Conservation (phyloP, 2,113 vertebrate species). For the Pluvialis apricaria region DNA sequence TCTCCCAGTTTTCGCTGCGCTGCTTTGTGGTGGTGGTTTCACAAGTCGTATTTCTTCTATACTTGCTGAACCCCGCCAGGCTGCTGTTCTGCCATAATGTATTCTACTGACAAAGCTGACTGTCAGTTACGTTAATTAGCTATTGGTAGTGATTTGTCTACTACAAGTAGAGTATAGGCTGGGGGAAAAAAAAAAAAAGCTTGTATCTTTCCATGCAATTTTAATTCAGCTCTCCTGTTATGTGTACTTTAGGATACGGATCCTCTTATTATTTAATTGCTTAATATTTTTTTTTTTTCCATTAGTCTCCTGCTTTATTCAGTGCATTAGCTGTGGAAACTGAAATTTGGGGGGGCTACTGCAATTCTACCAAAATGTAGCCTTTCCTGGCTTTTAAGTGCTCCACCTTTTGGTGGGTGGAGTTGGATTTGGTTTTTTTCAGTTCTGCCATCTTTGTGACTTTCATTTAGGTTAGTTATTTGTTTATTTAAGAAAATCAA, state of each 20-base stretch:
- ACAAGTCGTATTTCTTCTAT: background rate
- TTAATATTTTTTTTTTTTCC: background rate
- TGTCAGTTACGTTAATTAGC: background rate
- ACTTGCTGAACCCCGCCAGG: background rate
- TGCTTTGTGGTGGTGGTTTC: slow-evolving; percentile 7
- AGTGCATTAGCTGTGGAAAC: background rate
- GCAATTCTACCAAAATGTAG: background rate
- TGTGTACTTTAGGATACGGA: background rate
- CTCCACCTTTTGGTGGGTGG: background rate
- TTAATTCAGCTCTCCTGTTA: slow-evolving; percentile 7
- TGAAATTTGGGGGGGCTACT: background rate
- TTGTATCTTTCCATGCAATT: background rate
- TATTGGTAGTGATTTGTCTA: slow-evolving; percentile 6
- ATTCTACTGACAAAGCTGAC: background rate
- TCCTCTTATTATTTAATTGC: background rate
- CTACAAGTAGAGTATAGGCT: background rate
- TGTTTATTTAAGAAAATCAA: background rate
- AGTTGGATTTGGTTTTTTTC: background rate
- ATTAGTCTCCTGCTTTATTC: background rate
- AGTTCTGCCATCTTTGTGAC: background rate
- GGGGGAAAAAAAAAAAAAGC: background rate
- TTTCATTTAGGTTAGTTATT: background rate
- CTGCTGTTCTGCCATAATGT: background rate
- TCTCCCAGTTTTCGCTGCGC: background rate
- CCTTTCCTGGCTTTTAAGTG: background rate